These are phyloP conservation scores for Tenthredo mesomela DNA, from an alignment of 2,888 invertebrate species.

Conservation along the genomic window DNA sequence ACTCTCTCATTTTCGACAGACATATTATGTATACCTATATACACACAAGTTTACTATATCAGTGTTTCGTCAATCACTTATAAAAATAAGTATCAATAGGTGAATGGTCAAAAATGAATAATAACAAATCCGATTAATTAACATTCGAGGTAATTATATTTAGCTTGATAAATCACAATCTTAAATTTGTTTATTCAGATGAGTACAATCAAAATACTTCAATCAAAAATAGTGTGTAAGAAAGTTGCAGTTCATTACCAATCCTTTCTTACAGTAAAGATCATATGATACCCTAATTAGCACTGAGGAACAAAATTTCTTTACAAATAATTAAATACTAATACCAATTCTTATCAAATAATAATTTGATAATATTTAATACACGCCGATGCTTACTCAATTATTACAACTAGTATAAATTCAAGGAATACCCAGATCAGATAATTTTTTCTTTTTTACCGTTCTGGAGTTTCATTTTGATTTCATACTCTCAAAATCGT, in stretches of 20 bases:
- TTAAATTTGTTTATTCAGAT: not conserved
- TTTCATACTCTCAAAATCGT: not conserved
- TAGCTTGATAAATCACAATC: not conserved
- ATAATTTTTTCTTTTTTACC: not conserved
- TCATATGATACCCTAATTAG: not conserved
- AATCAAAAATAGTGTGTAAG: not conserved
- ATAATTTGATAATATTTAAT: constrained; percentile 12
- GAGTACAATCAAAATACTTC: not conserved
- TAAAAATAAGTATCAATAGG: not conserved
- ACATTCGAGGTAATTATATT: constrained; percentile 1
- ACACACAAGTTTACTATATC: not conserved
- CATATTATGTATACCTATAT: not conserved
- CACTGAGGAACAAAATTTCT: not conserved
- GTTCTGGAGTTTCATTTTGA: not conserved
- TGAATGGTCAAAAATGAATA: not conserved
- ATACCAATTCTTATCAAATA: not conserved
- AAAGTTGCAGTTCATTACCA: not conserved
- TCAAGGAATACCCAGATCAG: not conserved
- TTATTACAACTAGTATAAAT: not conserved
- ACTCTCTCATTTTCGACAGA: constrained; percentile 12
- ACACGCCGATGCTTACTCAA: not conserved
- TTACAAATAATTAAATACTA: not conserved
- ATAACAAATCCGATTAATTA: not conserved
- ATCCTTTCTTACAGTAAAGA: not conserved
- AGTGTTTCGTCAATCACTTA: not conserved